These are phyloP conservation scores for Ormyrus rosae DNA, from an alignment of 2,888 invertebrate species.

Conservation along the genomic window DNA sequence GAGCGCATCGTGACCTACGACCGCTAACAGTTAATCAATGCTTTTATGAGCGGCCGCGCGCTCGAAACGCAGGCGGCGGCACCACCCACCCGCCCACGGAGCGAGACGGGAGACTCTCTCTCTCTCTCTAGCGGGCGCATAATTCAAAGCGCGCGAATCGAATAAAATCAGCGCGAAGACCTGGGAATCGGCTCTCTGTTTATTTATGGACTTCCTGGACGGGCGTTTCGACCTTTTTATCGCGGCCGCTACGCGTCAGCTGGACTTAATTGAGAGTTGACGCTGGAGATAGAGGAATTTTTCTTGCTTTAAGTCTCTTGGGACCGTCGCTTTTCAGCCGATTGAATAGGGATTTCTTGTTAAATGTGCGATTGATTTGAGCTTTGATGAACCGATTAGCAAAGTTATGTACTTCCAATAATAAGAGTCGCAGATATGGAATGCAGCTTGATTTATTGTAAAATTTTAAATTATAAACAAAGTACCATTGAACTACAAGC, in stretches of 20 bases:
- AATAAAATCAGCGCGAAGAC: slow-evolving; percentile 23
- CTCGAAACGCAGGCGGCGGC: slow-evolving; percentile 24
- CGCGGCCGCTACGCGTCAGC: not conserved
- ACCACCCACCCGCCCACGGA: slow-evolving; percentile 50
- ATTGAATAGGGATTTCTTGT: not conserved
- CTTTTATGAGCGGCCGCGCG: slow-evolving; percentile 67
- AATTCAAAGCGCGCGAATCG: slow-evolving; percentile 46
- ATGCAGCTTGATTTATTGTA: too few species aligned
- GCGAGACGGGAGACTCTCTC: slow-evolving; percentile 10
- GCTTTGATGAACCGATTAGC: too few species aligned
- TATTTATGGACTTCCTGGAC: slow-evolving; percentile 35
- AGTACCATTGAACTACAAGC: too few species aligned
- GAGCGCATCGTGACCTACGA: slow-evolving; percentile 63
- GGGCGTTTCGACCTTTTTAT: not conserved
- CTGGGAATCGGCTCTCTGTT: slow-evolving; percentile 32
- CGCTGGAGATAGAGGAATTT: not conserved
- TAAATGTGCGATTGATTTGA: not conserved
- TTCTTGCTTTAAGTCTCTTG: too few species aligned
- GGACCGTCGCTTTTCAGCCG: not conserved
- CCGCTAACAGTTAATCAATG: slow-evolving; percentile 73
- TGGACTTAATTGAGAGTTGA: slow-evolving; percentile 19
- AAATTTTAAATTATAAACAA: too few species aligned
- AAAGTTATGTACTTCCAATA: too few species aligned
- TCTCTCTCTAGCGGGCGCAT: slow-evolving; percentile 19
- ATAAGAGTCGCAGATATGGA: too few species aligned